Percentiles rank a stretch among this genome's conserved stretches.
These are phyloP conservation scores for Neocrepidodera transversa DNA, from an alignment of 2,888 invertebrate genomes.

Conservation along the genomic window DNA sequence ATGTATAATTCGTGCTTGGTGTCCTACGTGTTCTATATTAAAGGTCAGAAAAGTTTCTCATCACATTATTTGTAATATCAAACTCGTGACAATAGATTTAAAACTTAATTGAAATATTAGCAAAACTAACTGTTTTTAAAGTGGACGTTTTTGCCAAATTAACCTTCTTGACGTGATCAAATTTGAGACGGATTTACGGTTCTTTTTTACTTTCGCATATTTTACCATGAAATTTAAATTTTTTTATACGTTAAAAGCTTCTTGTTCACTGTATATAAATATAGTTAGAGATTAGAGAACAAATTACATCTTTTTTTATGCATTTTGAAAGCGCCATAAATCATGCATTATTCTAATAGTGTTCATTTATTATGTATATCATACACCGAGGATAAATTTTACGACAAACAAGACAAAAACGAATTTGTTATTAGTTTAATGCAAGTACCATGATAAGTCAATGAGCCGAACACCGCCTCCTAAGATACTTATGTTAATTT, in stretches of 20 bases:
- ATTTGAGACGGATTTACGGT: neutral
- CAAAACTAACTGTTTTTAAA: constrained; percentile 21
- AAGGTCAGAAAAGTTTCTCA: constrained; percentile 18
- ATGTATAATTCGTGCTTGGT: constrained; percentile 24
- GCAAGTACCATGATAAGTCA: neutral
- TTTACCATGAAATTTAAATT: too few relatives aligned
- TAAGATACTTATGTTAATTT: constrained; percentile 1
- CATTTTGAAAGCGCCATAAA: constrained; percentile 1
- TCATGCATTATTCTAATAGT: neutral
- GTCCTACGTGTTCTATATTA: constrained; percentile 18
- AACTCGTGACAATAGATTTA: constrained; percentile 29
- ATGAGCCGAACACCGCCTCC: constrained; percentile 1
- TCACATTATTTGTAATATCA: constrained; percentile 20
- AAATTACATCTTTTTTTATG: constrained; percentile 18
- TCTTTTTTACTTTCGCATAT: neutral
- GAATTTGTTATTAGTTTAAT: constrained; percentile 1
- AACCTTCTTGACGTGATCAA: neutral
- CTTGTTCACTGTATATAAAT: too few relatives aligned
- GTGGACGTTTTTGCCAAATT: constrained; percentile 27
- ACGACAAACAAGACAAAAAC: neutral
- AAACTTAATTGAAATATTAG: constrained; percentile 32
- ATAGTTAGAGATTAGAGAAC: too few relatives aligned
- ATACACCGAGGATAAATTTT: neutral
- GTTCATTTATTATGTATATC: constrained; percentile 1
- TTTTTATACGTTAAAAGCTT: too few relatives aligned